These are phyloP conservation scores for Cylloceria caligata DNA, from an alignment of 2,888 invertebrate genomes.

Conservation along the genomic window DNA sequence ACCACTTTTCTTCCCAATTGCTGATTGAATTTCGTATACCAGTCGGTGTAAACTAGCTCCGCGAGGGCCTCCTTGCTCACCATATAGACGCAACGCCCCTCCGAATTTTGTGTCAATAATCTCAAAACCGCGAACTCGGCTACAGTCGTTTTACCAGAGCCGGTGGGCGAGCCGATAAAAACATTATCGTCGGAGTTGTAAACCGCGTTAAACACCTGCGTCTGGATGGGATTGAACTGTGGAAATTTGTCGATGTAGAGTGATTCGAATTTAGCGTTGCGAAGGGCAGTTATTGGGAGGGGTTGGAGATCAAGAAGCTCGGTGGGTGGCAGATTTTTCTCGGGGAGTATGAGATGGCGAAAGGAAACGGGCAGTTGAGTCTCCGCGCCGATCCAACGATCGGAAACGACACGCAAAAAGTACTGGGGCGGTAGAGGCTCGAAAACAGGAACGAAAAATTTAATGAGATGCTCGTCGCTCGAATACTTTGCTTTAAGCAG, in stretches of 20 bases:
- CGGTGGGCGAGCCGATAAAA: slow-evolving; percentile 97
- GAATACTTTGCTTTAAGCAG: slow-evolving; percentile 97
- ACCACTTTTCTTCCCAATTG: slow-evolving; percentile 94
- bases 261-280: slow-evolving; percentile 94
- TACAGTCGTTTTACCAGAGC: slow-evolving; percentile 96
- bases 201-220: slow-evolving; percentile 98
- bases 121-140: slow-evolving; percentile 98
- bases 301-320: slow-evolving; percentile 98
- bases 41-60: slow-evolving; percentile 95
- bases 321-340: slow-evolving; percentile 99
- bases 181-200: slow-evolving; percentile 99
- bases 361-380: slow-evolving; percentile 98
- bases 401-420: slow-evolving; percentile 95
- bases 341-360: slow-evolving; percentile 97
- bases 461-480: slow-evolving; percentile 97
- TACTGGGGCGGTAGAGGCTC: slow-evolving; percentile 99
- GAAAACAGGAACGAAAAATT: slow-evolving; percentile 99
- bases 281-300: slow-evolving; percentile 95
- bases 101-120: slow-evolving; percentile 90
- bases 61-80: slow-evolving; percentile 97
- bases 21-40: slow-evolving; percentile 95
- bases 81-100: slow-evolving; percentile 96
- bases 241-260: slow-evolving; percentile 94
- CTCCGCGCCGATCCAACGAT: slow-evolving; percentile 97
- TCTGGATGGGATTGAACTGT: slow-evolving; percentile 99